Evolutionary conservation across 2,888 invertebrate genomes (phyloP), one percentile per base, ranked within the genome.

Genomic region (Yponomeuta cagnagella): DNA sequence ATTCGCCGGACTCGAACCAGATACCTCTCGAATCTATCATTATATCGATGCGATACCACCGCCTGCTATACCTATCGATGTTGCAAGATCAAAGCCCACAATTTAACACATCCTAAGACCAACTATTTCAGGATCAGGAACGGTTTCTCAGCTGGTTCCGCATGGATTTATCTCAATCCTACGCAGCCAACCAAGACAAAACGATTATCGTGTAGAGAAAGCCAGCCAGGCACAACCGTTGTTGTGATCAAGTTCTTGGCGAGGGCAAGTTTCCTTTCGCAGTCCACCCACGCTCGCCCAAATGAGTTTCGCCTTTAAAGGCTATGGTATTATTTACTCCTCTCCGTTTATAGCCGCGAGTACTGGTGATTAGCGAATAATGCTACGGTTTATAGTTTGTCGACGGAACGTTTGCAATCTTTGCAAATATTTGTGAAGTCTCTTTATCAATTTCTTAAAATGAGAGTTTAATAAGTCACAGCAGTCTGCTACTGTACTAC

Each of bases 201-300:
- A 58, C 52, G 52, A 15, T 58, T 58, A 58, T 58, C 52, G 52
- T 5, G 52, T 58, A 12, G 52, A 58, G 52, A 58, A 58, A 58
- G 52, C 52, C 52, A 15, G 52, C 52, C 15, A 43, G 43, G 43
- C 43, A 43, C 43, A 43, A 43, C 43, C 52, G 52, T 58, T 58
- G 52, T 58, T 15, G 12, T 58, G 52, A 58, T 58, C 52, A 58
- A 58, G 52, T 58, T 58, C 52, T 58, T 58, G 52, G 52, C 52
- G 52, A 58, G 15, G 52, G 52, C 52, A 58, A 58, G 52, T 58
- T 58, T 58, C 52, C 52, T 58, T 58, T 58, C 52, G 52, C 52
- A 58, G 52, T 58, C 15, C 52, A 15, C 52, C 52, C 52, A 58
- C 52, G 15, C 52, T 12, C 15, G 52, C 15, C 52, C 15, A 58